Base-by-base conservation (phyloP, 2,888 invertebrate species). In the Caenorhabditis drosophilae region DNA sequence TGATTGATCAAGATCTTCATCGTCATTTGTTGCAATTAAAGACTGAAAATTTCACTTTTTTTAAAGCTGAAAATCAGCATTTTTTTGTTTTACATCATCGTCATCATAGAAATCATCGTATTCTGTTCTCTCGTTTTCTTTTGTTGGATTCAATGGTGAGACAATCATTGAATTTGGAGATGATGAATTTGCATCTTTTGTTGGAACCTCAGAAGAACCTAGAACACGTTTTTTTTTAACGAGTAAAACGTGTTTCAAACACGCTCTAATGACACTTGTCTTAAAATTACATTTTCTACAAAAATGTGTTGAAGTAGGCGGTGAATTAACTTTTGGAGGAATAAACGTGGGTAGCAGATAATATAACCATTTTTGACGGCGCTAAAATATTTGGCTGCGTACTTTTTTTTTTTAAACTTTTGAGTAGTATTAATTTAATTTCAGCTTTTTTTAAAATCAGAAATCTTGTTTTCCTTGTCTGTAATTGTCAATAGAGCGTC, bases 31-130 rank as follows among this genome's bases (percentile, higher is more conserved):
- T 4, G 42, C 42, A 3, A 42, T 7, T 7, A 42, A 11, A 3
- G 23, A 23, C 42, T 42, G 42, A 11, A 42, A 42, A 42, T 4
- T 20, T 18, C 3, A 23, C 15, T 20, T 23, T 12, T 23, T 42
- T 23, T 3, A 7, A 36, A 36, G 4, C 36, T 4, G n/a, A 36
- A 36, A 23, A 42, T 31, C 31, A 9, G 31, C 6, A 9, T 31
- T 31, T 31, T 31, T 31, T 31, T 31, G 12, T 9, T 25, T 42
- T 20, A 42, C 42, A 42, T 42, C 20, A 42, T 42, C 42, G 9
- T 23, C 42, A 20, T 42, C 23, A 20, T 42, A 9, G 6, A 18
- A 18, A 18, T 40, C 40, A 12, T 42, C 7, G 4, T 23, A 22
- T 23, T 42, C 42, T 12, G 23, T 11, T 4, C 9, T n/a, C 4